Conservation (phyloP, 2,113 vertebrate genomes). For the Phaethon lepturus region DNA sequence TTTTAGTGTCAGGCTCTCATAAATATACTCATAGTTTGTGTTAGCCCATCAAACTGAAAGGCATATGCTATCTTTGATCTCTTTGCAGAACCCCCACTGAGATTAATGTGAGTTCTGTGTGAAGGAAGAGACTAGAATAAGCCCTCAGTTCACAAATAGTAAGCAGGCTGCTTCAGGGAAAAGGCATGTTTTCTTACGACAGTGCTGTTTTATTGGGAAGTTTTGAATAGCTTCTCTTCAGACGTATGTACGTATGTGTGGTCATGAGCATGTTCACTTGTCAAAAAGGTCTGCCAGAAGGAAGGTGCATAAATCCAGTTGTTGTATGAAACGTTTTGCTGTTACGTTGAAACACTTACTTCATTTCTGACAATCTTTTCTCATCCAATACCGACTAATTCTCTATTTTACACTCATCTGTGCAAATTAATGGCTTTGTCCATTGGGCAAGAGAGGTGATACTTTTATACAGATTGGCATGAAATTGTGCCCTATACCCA, state of each 20-base stretch:
- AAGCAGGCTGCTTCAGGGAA: slow-evolving; percentile 64
- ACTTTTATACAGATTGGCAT: background rate
- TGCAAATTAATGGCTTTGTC: background rate
- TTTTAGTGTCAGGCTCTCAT: slow-evolving; percentile 41
- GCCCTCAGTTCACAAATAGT: slow-evolving; percentile 66
- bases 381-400: background rate
- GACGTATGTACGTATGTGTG: background rate
- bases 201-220: slow-evolving; percentile 35
- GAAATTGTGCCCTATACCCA: slow-evolving; percentile 4
- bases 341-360: background rate
- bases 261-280: background rate
- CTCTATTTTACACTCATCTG: background rate
- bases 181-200: slow-evolving; percentile 52
- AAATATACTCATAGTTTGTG: slow-evolving; percentile 52
- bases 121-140: slow-evolving; percentile 68
- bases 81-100: slow-evolving; percentile 57
- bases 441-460: background rate
- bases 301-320: slow-evolving; percentile 5
- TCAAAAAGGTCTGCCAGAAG: slow-evolving; percentile 28
- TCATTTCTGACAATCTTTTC: background rate
- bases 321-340: background rate
- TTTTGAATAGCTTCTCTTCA: slow-evolving; percentile 37
- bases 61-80: slow-evolving; percentile 74
- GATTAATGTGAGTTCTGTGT: slow-evolving; percentile 66
- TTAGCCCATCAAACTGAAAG: slow-evolving; percentile 72